Evolutionary conservation across 2,797 vertebrate genomes (phyloP), one percentile per base, ranked within the genome.

Genomic region (Karalla daura): DNA sequence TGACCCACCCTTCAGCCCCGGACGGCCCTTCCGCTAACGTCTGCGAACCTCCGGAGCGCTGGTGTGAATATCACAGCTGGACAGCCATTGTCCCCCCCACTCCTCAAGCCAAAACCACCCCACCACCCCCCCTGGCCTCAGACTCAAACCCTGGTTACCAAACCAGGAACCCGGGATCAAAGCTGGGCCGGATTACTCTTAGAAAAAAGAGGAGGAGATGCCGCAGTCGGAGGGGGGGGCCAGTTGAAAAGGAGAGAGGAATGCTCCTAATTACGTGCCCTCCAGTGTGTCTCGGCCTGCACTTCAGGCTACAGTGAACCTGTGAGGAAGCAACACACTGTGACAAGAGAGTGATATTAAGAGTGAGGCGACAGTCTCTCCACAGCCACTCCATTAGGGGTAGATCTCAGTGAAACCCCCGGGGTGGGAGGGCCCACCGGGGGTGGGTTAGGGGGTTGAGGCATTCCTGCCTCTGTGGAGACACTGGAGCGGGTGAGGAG

Each of bases 191-290:
- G 92, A 93, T 93, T 94, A 93, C 86, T 78, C 75, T 80, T 45
- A 74, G 71, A 72, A 80, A 91, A 85, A 85, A 77, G 63, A 89
- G 81, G 85, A 89, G 83, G 88, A 82, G 90, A 86, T 73, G 78
- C 74, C 51, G 28, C 74, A 24, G 80, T 75, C 8, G 65, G 84
- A 81, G 80, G 81, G 75, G 81, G 75, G 82, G 82, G 63, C 49
- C 63, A 73, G 74, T 90, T 93, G 89, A 93, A 94, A 94, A 92
- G 91, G 86, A 89, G 62, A 69, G 83, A 93, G 92, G 93, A 94
- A 93, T 93, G 89, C 92, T 93, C 90, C 92, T 93, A 94, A 94
- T 94, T 94, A 94, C 80, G 78, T 80, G 75, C 82, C 83, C 89
- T 92, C 86, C 83, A 74, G 74, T 81, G 81, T 61, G 82, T 81